Base-by-base conservation (phyloP, 2,113 vertebrate genomes). In the Synodontis membranacea region DNA sequence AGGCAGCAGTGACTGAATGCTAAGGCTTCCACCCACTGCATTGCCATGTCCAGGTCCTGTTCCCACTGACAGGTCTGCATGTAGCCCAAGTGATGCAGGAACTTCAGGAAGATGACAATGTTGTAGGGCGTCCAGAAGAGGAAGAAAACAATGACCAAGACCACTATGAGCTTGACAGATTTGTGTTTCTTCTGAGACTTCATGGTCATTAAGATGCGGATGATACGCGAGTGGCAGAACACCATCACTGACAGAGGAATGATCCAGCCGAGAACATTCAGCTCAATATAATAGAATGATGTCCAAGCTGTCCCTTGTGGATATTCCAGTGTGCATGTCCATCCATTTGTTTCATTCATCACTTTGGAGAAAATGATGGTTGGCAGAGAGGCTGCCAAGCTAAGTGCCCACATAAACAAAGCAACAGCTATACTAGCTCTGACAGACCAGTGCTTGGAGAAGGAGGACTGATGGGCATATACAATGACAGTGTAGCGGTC, bases 51-150 rank as follows among this genome's bases (percentile, higher is more conserved):
- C 19, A 94, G 0, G 8, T 78, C 8, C 0, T 0, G 0, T 0
- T 82, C 0, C 14, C 50, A 23, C 0, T 42, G 1, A 48, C 93
- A 93, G 0, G n/a, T n/a, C 10, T 0, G 0, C 4, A 76, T 0
- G 28, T 88, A 10, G 1, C 8, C 17, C 0, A 23, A 0, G 0
- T 0, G 0, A 1, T 56, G 60, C 12, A 95, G 82, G 37, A 90
- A 91, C 0, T 0, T 0, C 21, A 95, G 50, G 68, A 95, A 89
- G 17, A 88, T n/a, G n/a, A 90, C 90, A 37, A 95, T 74, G 48
- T 98, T 97, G 85, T 96, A 90, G 0, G 97, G 97, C 0, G 94
- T 91, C 97, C 97, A 99, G 91, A 95, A 97, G 44, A 97, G 0
- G 50, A 98, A 95, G 70, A 98, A 97, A 0, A 91, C 80, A 0